A percentile compares a stretch with the other conserved stretches of the same genome.
phyloP scores from a whole-genome alignment of 1,140 invertebrate species.

The Megalopta genalis region DNA sequence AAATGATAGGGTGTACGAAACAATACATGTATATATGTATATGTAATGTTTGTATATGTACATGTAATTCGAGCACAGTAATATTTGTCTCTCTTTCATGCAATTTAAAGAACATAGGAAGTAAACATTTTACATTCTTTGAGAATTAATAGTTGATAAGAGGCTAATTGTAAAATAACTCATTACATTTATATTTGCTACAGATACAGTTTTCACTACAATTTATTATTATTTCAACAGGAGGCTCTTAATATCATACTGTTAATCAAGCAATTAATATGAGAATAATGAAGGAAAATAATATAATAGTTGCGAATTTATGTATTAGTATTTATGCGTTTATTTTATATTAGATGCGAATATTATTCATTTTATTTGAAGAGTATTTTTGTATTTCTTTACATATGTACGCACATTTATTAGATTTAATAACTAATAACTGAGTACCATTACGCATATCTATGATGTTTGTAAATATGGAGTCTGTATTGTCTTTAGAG shows the following conservation, averaged over 20 bases:
- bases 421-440: conserved; percentile 5
- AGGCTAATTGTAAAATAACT: neutral
- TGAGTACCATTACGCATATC: conserved; percentile 4
- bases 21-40: neutral
- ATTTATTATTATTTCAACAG: conserved; percentile 4
- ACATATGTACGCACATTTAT: neutral
- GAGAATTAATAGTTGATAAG: conserved; percentile 12
- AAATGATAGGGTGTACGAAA: neutral
- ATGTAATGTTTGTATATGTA: neutral
- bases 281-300: neutral
- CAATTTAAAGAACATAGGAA: conserved; percentile 5
- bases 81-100: neutral
- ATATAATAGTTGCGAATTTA: neutral
- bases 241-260: conserved; percentile 1
- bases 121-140: neutral
- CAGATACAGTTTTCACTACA: neutral
- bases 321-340: conserved; percentile 10
- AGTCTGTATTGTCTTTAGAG: conserved; percentile 1
- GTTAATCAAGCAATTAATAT: conserved; percentile 14
- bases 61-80: neutral
- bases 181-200: conserved; percentile 29
- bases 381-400: conserved; percentile 31
- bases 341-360: conserved; percentile 22
- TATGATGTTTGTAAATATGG: conserved; percentile 22
- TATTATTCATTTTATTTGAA: conserved; percentile 13